Base-by-base conservation (phyloP, 37 sponge, comb jelly and placozoan genomes). In the Agelas oroides region DNA sequence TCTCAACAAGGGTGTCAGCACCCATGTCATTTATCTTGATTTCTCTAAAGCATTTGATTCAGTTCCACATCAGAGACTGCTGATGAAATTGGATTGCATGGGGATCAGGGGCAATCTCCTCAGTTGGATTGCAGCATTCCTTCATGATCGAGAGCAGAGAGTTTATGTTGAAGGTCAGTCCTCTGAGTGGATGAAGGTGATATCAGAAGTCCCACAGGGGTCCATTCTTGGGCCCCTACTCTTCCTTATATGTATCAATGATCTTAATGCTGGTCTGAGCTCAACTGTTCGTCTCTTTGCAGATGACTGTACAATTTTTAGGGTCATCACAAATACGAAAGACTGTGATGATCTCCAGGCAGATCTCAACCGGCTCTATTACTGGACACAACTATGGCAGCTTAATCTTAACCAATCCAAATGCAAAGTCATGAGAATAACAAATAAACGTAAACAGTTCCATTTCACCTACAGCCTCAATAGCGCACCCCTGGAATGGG, bases 31-130 rank as follows among this genome's bases (percentile, higher is more conserved):
- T 0, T 85, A 54, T 59, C 46, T 59, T 23, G 85, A 85, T 40
- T 85, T 85, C 36, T 71, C 83, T 20, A 83, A 83, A 36, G 83
- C 73, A 0, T 83, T 72, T 38, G 74, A 83, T 20, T 35, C 74
- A 35, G 83, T 83, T 14, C 83, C 83, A 23, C 74, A 83, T 35
- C 31, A 73, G 40, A 55, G 71, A n/a, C 69, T 81, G 5, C 59
- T 81, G 1, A 63, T 83, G 30, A 72, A 73, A 40, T 39, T 85
- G 5, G 76, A 85, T 1, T 40, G 52, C 6, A 76, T 75, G 1
- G 77, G 70, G 19, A 36, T 65, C 19, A 23, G 77, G 12, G 77
- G 77, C 0, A 35, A 66, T 28, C 28, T 85, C 0, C 59, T 76
- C 0, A 30, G 16, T 6, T 85, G 85, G 77, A 65, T 76, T 1